Base-by-base conservation (phyloP, 1,140 invertebrate genomes). In the Conopomorpha cramerella region DNA sequence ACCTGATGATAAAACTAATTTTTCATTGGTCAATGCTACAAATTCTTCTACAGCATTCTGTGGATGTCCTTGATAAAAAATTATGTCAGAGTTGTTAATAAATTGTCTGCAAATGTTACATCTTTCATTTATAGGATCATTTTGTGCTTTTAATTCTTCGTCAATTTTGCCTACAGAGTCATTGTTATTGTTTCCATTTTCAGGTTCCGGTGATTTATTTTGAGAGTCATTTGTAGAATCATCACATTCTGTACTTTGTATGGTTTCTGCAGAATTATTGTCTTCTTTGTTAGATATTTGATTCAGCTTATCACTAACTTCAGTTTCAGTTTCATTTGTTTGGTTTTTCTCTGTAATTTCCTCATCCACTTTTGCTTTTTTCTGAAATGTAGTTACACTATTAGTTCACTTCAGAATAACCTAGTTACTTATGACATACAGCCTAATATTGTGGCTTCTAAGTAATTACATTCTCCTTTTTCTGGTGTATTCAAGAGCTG, bases 31-130 rank as follows among this genome's bases (percentile, higher is more conserved):
- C 30, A 93, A 77, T 23, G 89, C 87, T 40, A 91, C 81, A 58
- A 84, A 88, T 70, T 93, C 90, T 51, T 90, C 88, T 16, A 84
- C 68, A 26, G 89, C 84, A 68, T 88, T 77, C 48, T 86, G 84
- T 19, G 88, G 86, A 72, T 91, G 89, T 3, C 89, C 89, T 49
- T 82, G 82, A 68, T 87, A 91, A 8, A 85, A 63, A 27, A 78
- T 77, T n/a, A 90, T 68, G 38, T 88, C 84, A 19, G 79, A 77
- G 48, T 84, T 81, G 49, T 86, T 79, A 2, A 88, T 52, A 48
- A 82, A 78, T 56, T 90, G 88, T 39, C 59, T 51, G 44, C 71
- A 76, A 38, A 59, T 71, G 15, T 51, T 41, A 61, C 70, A 74
- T 55, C 57, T 59, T 31, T 73, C 68, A 26, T 45, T 46, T 3